Evolutionary conservation across 2,113 vertebrate genomes (phyloP), one percentile per base, ranked within the genome.

Genomic region (Saimiri boliviensis): DNA sequence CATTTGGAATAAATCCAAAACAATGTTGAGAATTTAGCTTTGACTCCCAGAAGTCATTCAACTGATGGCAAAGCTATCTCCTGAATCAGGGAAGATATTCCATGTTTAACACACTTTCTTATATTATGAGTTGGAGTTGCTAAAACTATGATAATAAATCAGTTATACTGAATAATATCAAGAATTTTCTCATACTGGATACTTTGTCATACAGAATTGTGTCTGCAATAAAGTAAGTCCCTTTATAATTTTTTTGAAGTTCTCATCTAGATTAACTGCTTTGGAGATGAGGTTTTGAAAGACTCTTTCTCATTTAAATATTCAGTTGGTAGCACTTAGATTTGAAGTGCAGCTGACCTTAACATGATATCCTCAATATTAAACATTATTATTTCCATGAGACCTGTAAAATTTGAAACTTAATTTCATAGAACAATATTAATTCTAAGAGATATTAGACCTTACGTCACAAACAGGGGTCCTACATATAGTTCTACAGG

Each of bases 1-100:
- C 37, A 74, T 89, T 91, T 96, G 79, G 73, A 94, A 87, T 91
- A 91, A 92, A 91, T 52, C 42, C 37, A 96, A 91, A 63, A 79
- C 76, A 92, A 88, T 54, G 19, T 47, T 54, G 89, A 83, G 77
- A 91, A 93, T 89, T 91, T 90, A 91, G 40, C 60, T 93, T 95
- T 83, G 40, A 14, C 88, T 94, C 89, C 73, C 45, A 83, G 52
- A 96, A 80, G n/a, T 94, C 45, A 76, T 70, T 76, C 13, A 89
- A 84, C 40, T 74, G 16, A 58, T 63, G 37, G 47, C 30, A 85
- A 84, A 94, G 12, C 47, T 94, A 20, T 68, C 27, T 93, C 37
- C 30, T 90, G 37, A 80, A 17, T 56, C 32, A 40, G 73, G 40
- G 54, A 42, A 91, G 42, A 66, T 87, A 35, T 66, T 20, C 27